Evolutionary conservation across 2,113 vertebrate species (phyloP), one percentile per base, ranked within the genome.

Genomic region (Neolamprologus modestus): DNA sequence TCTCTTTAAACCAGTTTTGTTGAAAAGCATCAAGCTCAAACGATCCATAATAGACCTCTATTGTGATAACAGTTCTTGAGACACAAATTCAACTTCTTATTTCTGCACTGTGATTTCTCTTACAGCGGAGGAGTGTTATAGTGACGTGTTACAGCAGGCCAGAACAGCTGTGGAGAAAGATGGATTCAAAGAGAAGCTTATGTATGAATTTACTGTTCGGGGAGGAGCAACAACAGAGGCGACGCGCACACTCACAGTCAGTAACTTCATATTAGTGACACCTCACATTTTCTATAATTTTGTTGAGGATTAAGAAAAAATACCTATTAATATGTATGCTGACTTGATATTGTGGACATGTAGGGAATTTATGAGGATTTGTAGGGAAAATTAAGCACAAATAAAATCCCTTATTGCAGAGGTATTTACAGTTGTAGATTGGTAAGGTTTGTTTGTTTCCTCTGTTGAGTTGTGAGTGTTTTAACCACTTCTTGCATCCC

Each of bases 111-210:
- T 84, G 28, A 33, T 88, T 90, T 28, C 19, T 52, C 16, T 79
- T 88, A 17, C 88, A 94, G 93, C 83, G 5, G 85, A 84, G 19
- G 88, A 92, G 31, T 21, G 52, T 52, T 86, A 92, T 84, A 79
- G 73, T 24, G 89, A 91, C 13, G 28, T 87, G 83, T 7, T 94
- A 71, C 50, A 89, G n/a, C 83, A 84, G 88, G 89, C 92, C 85
- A 88, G 52, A 80, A 4, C 55, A 61, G 50, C 87, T 66, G 37
- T 95, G 81, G 85, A 92, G 83, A 40, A 68, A 14, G 37, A 87
- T 12, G 40, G 73, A 87, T 13, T 52, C 66, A 80, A 3, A 73
- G 13, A 71, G 13, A 81, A 66, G 37, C 35, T 42, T 4, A 31
- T 5, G 9, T 17, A 84, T 24, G 80, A 73, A 53, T 10, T 9